Conservation (phyloP, 2,888 invertebrate species). For the Agonum fuliginosum region DNA sequence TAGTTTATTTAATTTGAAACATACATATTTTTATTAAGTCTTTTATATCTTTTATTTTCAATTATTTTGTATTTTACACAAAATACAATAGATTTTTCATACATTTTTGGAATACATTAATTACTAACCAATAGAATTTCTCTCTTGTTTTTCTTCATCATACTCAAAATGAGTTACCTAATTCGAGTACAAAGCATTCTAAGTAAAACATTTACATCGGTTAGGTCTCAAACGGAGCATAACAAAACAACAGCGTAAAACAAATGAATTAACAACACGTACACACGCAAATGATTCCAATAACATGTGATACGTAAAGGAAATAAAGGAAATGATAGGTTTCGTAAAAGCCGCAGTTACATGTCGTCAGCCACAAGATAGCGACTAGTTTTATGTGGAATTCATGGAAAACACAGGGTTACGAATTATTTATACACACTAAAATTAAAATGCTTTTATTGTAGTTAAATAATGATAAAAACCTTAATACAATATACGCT, state of each 20-base stretch:
- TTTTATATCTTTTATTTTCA: too few species aligned
- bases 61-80: too few species aligned
- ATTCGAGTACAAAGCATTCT: background rate
- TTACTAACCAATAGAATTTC: background rate
- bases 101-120: too few species aligned
- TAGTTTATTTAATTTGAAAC: too few species aligned
- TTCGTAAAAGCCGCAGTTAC: constrained; percentile 14
- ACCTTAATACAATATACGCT: too few species aligned
- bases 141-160: background rate
- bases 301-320: background rate
- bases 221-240: constrained; percentile 3
- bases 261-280: constrained; percentile 30
- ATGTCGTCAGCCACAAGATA: constrained; percentile 29
- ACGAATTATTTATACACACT: background rate
- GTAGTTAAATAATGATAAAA: background rate
- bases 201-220: background rate
- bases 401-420: background rate
- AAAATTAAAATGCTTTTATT: constrained; percentile 27
- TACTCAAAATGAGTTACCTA: background rate
- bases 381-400: constrained; percentile 11
- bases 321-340: constrained; percentile 30
- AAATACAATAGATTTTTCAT: too few species aligned
- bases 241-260: constrained; percentile 7
- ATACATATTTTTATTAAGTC: too few species aligned
- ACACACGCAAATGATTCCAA: constrained; percentile 18